A percentile compares a stretch with the other conserved stretches of the same genome.
These are phyloP conservation scores for Takifugu bimaculatus DNA, from an alignment of 2,113 vertebrate species.

Conservation along the genomic window DNA sequence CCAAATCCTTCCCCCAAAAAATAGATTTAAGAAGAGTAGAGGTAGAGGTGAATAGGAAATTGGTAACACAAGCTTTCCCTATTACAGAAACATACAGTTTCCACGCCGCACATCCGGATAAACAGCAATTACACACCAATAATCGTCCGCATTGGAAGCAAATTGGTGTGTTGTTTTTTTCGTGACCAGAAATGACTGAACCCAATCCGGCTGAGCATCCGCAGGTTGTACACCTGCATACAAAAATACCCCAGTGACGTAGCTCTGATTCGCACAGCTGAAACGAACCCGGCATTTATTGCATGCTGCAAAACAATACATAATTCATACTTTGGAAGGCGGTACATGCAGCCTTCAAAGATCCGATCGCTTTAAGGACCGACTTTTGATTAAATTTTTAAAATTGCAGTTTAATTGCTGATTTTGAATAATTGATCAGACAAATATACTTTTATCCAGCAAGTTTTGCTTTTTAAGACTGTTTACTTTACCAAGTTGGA, in stretches of 20 bases:
- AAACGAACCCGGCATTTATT: not conserved
- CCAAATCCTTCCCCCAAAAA: no score
- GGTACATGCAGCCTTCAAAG: not conserved
- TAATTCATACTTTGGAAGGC: slow-evolving; percentile 1
- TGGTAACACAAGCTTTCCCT: slow-evolving; percentile 19
- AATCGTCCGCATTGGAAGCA: not conserved
- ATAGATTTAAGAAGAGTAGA: not conserved
- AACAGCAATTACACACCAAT: slow-evolving; percentile 37
- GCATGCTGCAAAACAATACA: not conserved
- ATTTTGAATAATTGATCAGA: no score
- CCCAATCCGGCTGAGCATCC: slow-evolving; percentile 10
- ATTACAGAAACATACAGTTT: slow-evolving; percentile 40
- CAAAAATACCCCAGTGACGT: not conserved
- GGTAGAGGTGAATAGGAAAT: slow-evolving; percentile 17
- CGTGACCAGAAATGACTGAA: not conserved
- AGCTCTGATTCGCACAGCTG: slow-evolving; percentile 2
- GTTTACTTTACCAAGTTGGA: no score
- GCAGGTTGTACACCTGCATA: not conserved
- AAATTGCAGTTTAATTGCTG: no score
- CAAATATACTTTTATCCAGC: no score
- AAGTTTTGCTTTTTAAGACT: no score
- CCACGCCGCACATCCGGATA: slow-evolving; percentile 23
- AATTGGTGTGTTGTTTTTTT: slow-evolving; percentile 11
- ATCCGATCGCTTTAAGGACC: not conserved
- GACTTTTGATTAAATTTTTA: no score